Evolutionary conservation across 2,113 vertebrate genomes (phyloP).

Genomic region (Panthera tigris): DNA sequence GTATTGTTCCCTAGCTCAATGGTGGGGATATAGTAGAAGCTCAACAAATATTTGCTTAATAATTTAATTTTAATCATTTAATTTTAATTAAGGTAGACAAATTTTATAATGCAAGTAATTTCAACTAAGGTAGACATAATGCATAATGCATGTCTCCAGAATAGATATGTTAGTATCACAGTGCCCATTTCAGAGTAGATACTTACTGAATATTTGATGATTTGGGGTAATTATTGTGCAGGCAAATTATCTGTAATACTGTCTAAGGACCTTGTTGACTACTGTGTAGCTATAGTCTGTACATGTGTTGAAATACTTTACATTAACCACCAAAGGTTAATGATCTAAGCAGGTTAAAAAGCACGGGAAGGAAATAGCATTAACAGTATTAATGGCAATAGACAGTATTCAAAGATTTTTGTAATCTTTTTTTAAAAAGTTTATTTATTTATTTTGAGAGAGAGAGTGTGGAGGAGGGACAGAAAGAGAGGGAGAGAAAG

Average conservation of each 20-base stretch:
- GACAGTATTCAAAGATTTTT: background rate
- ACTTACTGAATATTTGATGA: constrained; percentile 48
- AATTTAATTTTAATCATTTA: constrained; percentile 50
- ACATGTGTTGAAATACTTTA: constrained; percentile 39
- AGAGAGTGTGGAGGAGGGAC: too few species aligned
- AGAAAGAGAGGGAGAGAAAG: too few species aligned
- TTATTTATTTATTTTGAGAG: too few species aligned
- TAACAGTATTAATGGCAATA: background rate
- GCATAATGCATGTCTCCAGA: background rate
- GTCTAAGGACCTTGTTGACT: constrained; percentile 25
- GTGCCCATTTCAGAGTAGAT: background rate
- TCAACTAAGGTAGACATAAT: background rate
- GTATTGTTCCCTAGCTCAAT: background rate
- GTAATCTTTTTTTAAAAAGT: background rate
- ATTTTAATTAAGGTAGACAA: constrained; percentile 9
- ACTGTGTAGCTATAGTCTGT: background rate
- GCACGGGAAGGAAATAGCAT: background rate
- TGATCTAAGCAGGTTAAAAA: constrained; percentile 20
- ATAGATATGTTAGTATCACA: background rate
- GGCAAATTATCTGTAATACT: constrained; percentile 13
- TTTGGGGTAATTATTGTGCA: background rate
- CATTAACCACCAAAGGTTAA: constrained; percentile 48
- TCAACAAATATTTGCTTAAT: constrained; percentile 1
- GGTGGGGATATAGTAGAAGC: background rate
- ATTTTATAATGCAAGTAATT: background rate